Evolutionary conservation across 2,797 vertebrate species (phyloP).

Genomic region (Cryptoprocta ferox): DNA sequence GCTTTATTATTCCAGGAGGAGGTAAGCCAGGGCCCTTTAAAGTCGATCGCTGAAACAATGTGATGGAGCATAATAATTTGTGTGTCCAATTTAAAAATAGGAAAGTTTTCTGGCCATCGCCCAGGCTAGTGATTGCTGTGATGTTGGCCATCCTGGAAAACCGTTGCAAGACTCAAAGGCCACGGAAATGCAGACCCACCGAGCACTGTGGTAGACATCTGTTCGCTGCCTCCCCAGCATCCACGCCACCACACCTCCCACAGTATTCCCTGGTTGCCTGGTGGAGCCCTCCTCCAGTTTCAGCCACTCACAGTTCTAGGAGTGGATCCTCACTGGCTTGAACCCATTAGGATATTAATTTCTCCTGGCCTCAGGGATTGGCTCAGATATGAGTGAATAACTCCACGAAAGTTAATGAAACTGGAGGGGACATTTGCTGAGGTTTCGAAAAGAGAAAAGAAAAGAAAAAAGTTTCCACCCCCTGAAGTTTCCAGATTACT

Average conservation of each 20-base stretch:
- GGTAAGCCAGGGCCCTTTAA: conserved; percentile 56
- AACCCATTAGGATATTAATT: neutral
- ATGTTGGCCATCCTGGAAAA: neutral
- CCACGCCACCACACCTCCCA: neutral
- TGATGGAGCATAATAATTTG: conserved; percentile 18
- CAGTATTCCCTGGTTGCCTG: neutral
- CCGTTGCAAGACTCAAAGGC: neutral
- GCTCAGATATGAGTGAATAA: neutral
- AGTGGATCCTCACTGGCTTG: neutral
- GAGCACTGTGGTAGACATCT: neutral
- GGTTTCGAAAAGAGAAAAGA: neutral
- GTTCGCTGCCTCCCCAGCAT: neutral
- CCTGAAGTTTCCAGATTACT: neutral
- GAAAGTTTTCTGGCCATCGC: neutral
- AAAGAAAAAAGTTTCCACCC: neutral
- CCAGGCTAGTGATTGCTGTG: neutral
- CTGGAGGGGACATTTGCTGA: neutral
- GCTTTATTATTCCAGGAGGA: conserved; percentile 72
- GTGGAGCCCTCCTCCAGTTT: neutral
- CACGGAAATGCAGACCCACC: neutral
- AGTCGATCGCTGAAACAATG: conserved; percentile 32
- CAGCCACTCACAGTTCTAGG: neutral
- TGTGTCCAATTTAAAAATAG: conserved; percentile 50
- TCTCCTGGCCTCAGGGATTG: neutral
- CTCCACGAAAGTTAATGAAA: neutral